These are phyloP conservation scores for Dolomedes plantarius DNA, from an alignment of 2,888 invertebrate species.

Conservation along the genomic window DNA sequence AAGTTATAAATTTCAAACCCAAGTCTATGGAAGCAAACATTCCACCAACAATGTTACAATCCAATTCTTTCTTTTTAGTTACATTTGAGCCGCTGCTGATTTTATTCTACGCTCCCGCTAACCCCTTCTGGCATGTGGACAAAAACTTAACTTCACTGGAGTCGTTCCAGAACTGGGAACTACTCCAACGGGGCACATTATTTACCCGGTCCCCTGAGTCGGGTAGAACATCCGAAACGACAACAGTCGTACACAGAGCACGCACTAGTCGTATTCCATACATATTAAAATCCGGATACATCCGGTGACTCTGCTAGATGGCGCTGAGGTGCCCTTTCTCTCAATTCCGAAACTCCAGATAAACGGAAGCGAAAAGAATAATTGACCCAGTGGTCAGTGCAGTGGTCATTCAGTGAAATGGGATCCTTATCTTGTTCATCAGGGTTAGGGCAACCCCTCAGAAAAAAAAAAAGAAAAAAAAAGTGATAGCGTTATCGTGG, in stretches of 20 bases:
- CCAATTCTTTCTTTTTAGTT: constrained; percentile 38
- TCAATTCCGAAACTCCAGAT: constrained; percentile 24
- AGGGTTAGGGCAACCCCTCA: constrained; percentile 27
- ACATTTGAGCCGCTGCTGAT: constrained; percentile 33
- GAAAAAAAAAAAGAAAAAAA: too few species aligned
- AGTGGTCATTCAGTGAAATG: constrained; percentile 49
- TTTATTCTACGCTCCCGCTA: not conserved
- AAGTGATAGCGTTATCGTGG: constrained; percentile 57
- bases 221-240: constrained; percentile 31
- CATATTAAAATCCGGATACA: constrained; percentile 49
- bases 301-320: not conserved
- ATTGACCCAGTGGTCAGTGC: constrained; percentile 47
- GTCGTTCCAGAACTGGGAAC: constrained; percentile 30
- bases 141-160: constrained; percentile 37
- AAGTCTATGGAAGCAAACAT: too few species aligned
- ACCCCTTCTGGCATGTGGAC: constrained; percentile 24
- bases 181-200: constrained; percentile 57
- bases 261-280: constrained; percentile 47
- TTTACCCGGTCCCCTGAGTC: constrained; percentile 51
- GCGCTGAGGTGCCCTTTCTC: constrained; percentile 17
- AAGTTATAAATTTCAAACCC: too few species aligned
- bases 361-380: constrained; percentile 47
- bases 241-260: constrained; percentile 49
- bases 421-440: constrained; percentile 53
- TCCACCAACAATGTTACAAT: too few species aligned